Conservation (phyloP, 2,888 invertebrate species). For the Acrobeloides nanus region DNA sequence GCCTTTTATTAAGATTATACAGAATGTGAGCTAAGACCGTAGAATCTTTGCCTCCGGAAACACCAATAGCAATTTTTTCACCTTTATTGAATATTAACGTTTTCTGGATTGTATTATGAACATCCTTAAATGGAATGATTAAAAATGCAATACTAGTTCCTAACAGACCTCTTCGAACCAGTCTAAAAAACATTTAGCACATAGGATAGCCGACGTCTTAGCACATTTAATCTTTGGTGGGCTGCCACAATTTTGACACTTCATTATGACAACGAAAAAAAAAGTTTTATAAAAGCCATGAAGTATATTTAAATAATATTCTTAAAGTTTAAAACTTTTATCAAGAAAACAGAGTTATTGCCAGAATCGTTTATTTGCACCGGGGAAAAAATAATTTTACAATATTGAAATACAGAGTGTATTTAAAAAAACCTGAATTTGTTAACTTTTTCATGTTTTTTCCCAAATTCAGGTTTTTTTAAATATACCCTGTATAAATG, state of each 20-base stretch:
- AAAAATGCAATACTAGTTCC: slow-evolving; percentile 5
- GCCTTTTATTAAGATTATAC: slow-evolving; percentile 78
- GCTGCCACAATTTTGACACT: slow-evolving; percentile 9
- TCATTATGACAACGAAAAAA: too few relatives aligned
- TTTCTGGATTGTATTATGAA: slow-evolving; percentile 46
- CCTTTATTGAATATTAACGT: slow-evolving; percentile 40
- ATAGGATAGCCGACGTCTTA: slow-evolving; percentile 15
- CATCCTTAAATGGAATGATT: slow-evolving; percentile 35
- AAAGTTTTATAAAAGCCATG: too few relatives aligned
- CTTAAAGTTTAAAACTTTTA: too few relatives aligned
- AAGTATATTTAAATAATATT: too few relatives aligned
- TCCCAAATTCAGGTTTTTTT: too few relatives aligned
- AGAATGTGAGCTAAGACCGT: slow-evolving; percentile 73
- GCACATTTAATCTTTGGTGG: slow-evolving; percentile 4
- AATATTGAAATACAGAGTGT: too few relatives aligned
- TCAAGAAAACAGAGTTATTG: too few relatives aligned
- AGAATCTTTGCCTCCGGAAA: slow-evolving; percentile 66
- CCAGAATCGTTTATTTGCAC: too few relatives aligned
- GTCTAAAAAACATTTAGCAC: slow-evolving; percentile 42
- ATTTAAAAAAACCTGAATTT: too few relatives aligned
- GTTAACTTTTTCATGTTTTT: too few relatives aligned
- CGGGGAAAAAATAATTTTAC: too few relatives aligned
- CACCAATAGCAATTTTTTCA: slow-evolving; percentile 52
- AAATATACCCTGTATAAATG: too few relatives aligned
- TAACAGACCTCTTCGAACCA: slow-evolving; percentile 43